Percentiles rank a stretch among this genome's conserved stretches.
These are phyloP conservation scores for Procapra przewalskii DNA, from an alignment of 2,113 vertebrate species.

Conservation along the genomic window DNA sequence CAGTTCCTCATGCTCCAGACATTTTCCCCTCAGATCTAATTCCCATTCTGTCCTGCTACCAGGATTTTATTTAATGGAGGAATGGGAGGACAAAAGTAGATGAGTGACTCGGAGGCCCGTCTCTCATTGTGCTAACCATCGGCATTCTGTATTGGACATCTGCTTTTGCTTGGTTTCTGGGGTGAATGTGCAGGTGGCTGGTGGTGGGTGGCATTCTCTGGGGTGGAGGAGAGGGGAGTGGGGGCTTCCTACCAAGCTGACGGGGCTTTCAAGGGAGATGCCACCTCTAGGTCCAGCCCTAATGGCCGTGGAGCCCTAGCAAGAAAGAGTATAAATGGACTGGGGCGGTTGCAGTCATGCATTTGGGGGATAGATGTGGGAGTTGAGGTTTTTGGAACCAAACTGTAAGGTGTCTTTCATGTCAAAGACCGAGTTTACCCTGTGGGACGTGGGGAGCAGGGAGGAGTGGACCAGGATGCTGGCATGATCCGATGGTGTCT, in stretches of 20 bases:
- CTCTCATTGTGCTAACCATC: not conserved
- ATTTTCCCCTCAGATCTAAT: not conserved
- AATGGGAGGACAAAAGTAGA: not conserved
- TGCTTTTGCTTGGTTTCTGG: not conserved
- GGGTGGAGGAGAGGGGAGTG: not conserved
- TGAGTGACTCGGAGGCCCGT: not conserved
- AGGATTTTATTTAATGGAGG: conserved; percentile 5
- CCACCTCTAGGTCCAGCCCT: not conserved
- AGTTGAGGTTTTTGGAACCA: not conserved
- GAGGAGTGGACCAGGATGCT: not conserved
- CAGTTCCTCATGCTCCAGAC: not conserved
- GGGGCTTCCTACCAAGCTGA: not conserved
- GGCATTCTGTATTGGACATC: not conserved
- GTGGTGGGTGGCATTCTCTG: not conserved
- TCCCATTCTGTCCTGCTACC: not conserved
- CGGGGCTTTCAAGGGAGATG: not conserved
- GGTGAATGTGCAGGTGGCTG: not conserved
- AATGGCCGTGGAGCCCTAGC: not conserved
- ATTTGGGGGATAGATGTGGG: too few relatives aligned
- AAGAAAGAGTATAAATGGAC: not conserved
- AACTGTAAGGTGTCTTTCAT: not conserved
- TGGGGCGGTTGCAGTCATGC: too few relatives aligned
- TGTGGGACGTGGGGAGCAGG: not conserved
- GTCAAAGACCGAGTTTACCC: not conserved
- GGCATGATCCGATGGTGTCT: not conserved